Evolutionary conservation across 2,888 invertebrate species (phyloP).

Genomic region (Thereva unica): DNA sequence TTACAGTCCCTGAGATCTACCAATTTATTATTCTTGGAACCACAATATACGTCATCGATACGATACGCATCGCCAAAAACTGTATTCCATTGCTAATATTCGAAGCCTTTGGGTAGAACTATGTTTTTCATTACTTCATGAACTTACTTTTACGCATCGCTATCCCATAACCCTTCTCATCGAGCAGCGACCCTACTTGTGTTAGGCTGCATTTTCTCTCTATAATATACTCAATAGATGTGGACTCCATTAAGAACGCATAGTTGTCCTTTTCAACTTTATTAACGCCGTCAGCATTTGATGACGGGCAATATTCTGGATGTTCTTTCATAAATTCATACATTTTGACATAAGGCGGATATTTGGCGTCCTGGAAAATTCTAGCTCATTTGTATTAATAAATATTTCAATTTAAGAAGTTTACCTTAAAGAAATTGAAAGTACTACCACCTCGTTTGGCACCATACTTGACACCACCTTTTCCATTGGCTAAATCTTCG

Average conservation of each 20-base stretch:
- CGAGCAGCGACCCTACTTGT: constrained; percentile 66
- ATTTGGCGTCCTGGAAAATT: constrained; percentile 67
- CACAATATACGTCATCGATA: too few relatives aligned
- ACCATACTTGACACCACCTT: constrained; percentile 82
- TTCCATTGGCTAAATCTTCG: constrained; percentile 76
- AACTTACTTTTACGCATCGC: constrained; percentile 68
- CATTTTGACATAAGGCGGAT: constrained; percentile 76
- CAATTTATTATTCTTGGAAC: too few relatives aligned
- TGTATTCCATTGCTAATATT: too few relatives aligned
- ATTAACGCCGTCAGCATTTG: constrained; percentile 64
- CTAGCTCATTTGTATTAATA: neutral
- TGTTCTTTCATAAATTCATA: constrained; percentile 76
- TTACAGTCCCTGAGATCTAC: too few relatives aligned
- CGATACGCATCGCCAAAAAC: too few relatives aligned
- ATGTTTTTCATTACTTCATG: neutral
- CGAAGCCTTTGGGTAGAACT: too few relatives aligned
- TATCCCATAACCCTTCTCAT: constrained; percentile 75
- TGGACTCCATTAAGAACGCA: constrained; percentile 80
- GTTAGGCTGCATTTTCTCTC: constrained; percentile 68
- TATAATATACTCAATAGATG: constrained; percentile 73
- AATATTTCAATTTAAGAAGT: neutral
- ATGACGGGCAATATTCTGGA: constrained; percentile 60
- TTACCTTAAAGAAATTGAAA: constrained; percentile 83
- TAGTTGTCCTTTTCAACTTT: constrained; percentile 60
- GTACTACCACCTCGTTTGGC: constrained; percentile 84